Evolutionary conservation across 2,888 invertebrate species (phyloP), one percentile per base, ranked within the genome.

Genomic region (Dexiosoma caninum): DNA sequence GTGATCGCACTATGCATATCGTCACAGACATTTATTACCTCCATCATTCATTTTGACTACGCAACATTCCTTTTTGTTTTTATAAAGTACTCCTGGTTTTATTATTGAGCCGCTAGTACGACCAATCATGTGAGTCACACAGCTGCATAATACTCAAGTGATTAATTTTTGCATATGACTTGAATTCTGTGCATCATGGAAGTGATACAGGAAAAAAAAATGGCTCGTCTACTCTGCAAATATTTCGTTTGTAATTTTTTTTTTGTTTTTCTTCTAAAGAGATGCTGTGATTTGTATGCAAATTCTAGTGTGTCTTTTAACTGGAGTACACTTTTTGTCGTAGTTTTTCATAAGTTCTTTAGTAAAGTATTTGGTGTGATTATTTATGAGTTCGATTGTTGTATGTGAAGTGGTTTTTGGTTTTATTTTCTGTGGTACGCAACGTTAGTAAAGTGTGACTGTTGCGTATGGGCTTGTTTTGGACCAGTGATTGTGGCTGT

Each of bases 331-430:
- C 53, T 30, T 19, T 19, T 46, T 23, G 0, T 30, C 27, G 4
- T 66, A 7, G n/a, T 49, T 49, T 16, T 37, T 44, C 27, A 12
- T 23, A 27, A 16, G 12, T 75, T 55, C 40, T 32, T 46, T 21
- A 10, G 21, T 60, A 42, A 57, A 46, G 30, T 23, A 44, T 62
- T 70, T 46, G 53, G 55, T 70, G 57, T 67, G 80, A 80, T 81
- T 77, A 72, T 81, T 81, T 77, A 77, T 81, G 71, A 32, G 81
- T 72, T 80, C 75, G 75, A 70, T 70, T 75, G 70, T 57, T 42
- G 14, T 42, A 40, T 74, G 37, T 27, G 74, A 53, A 62, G 62
- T 30, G 40, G 49, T 55, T 59, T 60, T 57, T n/a, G n/a, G n/a
- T n/a, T n/a, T n/a, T n/a, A n/a, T n/a, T n/a, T n/a, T n/a, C n/a